Base-by-base conservation (phyloP, 2,888 invertebrate species). In the Hemaris fuciformis region DNA sequence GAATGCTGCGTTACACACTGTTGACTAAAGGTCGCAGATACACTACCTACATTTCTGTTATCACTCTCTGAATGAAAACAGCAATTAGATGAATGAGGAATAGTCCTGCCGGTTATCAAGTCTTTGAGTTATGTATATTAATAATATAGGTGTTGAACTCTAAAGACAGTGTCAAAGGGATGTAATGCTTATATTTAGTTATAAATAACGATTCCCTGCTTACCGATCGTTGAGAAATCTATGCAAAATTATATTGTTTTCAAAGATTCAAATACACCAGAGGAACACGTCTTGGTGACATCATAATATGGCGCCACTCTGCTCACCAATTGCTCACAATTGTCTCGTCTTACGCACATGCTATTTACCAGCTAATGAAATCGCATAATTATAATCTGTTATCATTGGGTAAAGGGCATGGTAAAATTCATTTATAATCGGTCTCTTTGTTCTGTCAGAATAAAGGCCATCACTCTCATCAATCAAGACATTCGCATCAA, bases 271-370 rank as follows among this genome's bases (percentile, higher is more conserved):
- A 22, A 61, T 43, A 56, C 61, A 27, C 41, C 27, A 34, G 56
- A 66, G 72, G 67, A 66, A 69, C 67, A 72, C 74, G 8, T 53
- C 48, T 64, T 65, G 84, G 79, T 91, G 91, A 91, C 90, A 90
- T 91, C 91, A 91, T 81, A n/a, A n/a, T n/a, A 74, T 72, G 90
- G 90, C 90, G 91, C 90, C 89, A 81, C 79, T 79, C 70, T 81
- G 84, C 83, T 38, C 10, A 83, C 84, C 89, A 91, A 91, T 91
- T 91, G 87, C 69, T 66, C 66, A 74, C 89, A 91, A 89, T 91
- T 91, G 91, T 87, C 89, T 85, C 84, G 81, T 78, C 81, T 83
- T 75, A 73, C 76, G 70, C 73, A 71, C 73, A 72, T 75, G 83
- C 77, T 80, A 77, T 79, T 80, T 80, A 75, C 77, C 67, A 75